Base-by-base conservation (phyloP, 1,140 invertebrate genomes). In the Leptinotarsa undecemlineata region DNA sequence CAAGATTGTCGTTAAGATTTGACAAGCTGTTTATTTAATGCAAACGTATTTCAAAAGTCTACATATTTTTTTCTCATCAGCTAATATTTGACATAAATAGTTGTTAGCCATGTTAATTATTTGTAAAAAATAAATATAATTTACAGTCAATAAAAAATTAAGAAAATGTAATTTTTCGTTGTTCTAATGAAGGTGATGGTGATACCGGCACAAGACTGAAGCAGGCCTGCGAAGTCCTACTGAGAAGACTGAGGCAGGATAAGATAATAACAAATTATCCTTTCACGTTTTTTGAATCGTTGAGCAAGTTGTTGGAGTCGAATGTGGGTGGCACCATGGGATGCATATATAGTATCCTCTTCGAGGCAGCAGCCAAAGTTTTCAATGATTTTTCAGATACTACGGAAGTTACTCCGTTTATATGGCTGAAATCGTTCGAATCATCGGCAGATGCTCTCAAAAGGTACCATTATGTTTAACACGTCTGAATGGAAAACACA, bases 141-240 rank as follows among this genome's bases (percentile, higher is more conserved):
- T 23, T 15, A 21, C 62, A 20, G n/a, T 61, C 60, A 19, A 61
- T 61, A 19, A 63, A 21, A 63, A 4, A 4, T 63, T 63, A 11
- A 42, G 33, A 42, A 0, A 42, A 42, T 42, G 0, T 42, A 42
- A 42, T 42, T 42, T 42, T 42, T 42, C 33, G 33, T 11, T 71
- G 51, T n/a, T 20, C 42, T 62, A 67, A 76, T 77, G 48, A 33
- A 75, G 78, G 74, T 17, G 90, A 91, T 84, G 90, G 90, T 3
- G 89, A 93, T 81, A 91, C 89, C 83, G 92, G 92, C 6, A 88
- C 86, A 15, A 90, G 88, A 48, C 82, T 93, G 67, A 84, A 86
- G 20, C 79, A 80, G n/a, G 89, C 87, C 6, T 88, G 90, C n/a
- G 81, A 86, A 81, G 85, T 82, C 15, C 80, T 87, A 72, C 82